Percentiles rank a stretch among this genome's conserved stretches.
Evolutionary conservation across 37 sponge, comb jelly and placozoan species (phyloP).

Genomic region (Haliclona indistincta): DNA sequence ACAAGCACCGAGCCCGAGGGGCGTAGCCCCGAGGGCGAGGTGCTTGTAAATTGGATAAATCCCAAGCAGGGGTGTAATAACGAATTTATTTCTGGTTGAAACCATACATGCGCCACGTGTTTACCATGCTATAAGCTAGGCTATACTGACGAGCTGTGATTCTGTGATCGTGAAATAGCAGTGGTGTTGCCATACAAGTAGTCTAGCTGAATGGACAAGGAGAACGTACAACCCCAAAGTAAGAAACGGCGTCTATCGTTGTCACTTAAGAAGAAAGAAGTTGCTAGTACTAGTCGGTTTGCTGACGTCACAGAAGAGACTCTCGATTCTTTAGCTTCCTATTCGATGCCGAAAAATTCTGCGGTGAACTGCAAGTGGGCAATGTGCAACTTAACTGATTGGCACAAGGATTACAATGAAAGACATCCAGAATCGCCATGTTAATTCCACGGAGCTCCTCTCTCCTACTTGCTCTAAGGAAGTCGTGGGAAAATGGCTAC

Average conservation of each 20-base stretch:
- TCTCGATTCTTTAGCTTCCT: background rate
- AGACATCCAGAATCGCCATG: background rate
- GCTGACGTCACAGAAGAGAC: background rate
- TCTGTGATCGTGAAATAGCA: no score
- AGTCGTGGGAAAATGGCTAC: background rate
- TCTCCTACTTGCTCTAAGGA: slow-evolving; percentile 11
- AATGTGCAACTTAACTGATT: background rate
- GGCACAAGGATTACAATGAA: background rate
- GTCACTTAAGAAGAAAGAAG: background rate
- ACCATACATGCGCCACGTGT: no score
- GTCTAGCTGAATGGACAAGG: no score
- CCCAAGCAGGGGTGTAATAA: no score
- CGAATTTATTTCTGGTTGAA: no score
- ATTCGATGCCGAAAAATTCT: background rate
- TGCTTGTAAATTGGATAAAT: no score
- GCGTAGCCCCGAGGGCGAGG: no score
- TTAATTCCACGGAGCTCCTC: background rate
- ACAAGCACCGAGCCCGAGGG: no score
- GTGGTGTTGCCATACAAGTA: no score
- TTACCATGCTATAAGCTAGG: no score
- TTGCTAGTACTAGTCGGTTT: background rate
- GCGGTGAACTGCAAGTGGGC: background rate
- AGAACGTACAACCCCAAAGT: background rate
- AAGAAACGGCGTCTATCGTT: background rate
- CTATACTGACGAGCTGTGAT: no score